Percentiles rank a stretch among this genome's conserved stretches.
Conservation (phyloP, 2,888 invertebrate genomes). For the Drosophila mimetica region DNA sequence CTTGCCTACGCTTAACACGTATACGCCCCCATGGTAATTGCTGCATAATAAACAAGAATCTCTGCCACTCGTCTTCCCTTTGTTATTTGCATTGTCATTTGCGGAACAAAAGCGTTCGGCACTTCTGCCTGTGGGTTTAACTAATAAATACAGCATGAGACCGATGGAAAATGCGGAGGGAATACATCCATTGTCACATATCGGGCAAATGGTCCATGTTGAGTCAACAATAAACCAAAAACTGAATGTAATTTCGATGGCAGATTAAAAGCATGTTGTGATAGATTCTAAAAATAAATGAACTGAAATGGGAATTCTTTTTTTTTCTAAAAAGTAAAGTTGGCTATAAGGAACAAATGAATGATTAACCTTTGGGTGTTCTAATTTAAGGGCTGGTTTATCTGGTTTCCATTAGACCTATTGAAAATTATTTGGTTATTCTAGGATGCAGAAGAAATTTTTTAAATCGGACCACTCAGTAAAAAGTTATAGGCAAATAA, state of each 20-base stretch:
- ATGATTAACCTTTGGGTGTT: no score
- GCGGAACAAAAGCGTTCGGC: constrained; percentile 63
- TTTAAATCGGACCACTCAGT: no score
- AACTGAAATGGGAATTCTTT: not conserved
- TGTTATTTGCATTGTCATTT: constrained; percentile 76
- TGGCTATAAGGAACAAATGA: no score
- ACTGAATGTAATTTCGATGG: constrained; percentile 24
- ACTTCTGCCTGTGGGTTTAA: constrained; percentile 66
- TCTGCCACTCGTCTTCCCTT: constrained; percentile 30
- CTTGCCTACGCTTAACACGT: constrained; percentile 70
- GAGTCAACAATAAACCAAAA: constrained; percentile 42
- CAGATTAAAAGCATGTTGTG: constrained; percentile 11
- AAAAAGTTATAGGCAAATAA: no score
- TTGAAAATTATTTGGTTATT: no score
- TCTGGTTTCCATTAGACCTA: no score
- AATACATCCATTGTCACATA: constrained; percentile 18
- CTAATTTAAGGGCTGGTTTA: no score
- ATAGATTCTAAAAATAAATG: not conserved
- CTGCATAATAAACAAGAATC: constrained; percentile 70
- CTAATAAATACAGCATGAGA: constrained; percentile 68
- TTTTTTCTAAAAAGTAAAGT: not conserved
- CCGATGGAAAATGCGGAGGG: not conserved
- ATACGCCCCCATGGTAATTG: constrained; percentile 78
- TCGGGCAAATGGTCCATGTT: constrained; percentile 38
- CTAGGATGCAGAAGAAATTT: no score